Base-by-base conservation (phyloP, 2,888 invertebrate species). In the Patella depressa region DNA sequence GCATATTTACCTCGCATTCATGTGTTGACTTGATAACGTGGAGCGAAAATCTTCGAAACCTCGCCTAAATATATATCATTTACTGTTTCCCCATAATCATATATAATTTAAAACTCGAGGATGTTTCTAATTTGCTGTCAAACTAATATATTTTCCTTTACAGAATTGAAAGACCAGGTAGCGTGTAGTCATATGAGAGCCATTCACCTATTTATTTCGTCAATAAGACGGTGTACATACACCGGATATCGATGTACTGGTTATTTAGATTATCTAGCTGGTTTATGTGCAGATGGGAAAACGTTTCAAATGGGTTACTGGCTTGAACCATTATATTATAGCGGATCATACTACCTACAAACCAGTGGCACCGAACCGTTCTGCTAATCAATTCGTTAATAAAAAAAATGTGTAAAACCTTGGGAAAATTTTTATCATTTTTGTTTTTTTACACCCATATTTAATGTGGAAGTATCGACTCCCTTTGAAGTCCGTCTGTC, bases 151-250 rank as follows among this genome's bases (percentile, higher is more conserved):
- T 59, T 57, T 19, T 65, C 9, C 65, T 24, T 65, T 65, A 24
- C 65, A 65, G 65, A 65, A 65, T 14, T 65, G 14, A 65, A 3
- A 24, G 65, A 65, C 12, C 65, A 65, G 24, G 65, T 65, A 24
- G 65, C 65, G 24, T 65, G 65, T 65, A 12, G 65, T 65, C 65
- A 65, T 24, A 65, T 65, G 65, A 65, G 65, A 24, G 65, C 65
- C 24, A 65, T 65, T 65, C 9, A 65, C 14, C 24, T 65, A 65
- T 65, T 24, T 14, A 65, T 65, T 14, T 24, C 19, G 19, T 65
- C 65, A 12, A 65, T 65, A 24, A 45, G 45, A 45, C 19, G 7
- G 2, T 24, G 24, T 65, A 65, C 65, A 65, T 65, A 24, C 24
- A 65, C 24, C 14, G 65, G 65, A 24, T 24, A 24, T 65, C 19